phyloP scores from a whole-genome alignment of 2,888 invertebrate species.

The Podotricha telesiphe region DNA sequence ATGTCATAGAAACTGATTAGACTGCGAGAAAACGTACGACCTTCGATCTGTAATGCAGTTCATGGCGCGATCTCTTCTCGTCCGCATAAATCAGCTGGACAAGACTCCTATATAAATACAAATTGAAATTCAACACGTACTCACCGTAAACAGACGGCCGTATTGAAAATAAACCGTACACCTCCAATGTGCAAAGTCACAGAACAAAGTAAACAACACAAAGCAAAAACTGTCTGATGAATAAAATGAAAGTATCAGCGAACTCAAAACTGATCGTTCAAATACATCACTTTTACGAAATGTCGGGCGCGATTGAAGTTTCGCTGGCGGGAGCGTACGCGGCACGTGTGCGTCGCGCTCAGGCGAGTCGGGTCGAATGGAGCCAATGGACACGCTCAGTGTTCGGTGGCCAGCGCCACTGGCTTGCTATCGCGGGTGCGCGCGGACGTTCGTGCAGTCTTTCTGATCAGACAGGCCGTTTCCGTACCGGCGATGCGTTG shows the following conservation, averaged over 20 bases:
- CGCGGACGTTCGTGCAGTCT: conserved; percentile 39
- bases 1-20: conserved; percentile 62
- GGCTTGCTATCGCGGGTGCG: conserved; percentile 35
- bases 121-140: conserved; percentile 73
- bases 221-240: conserved; percentile 68
- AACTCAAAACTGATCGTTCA: conserved; percentile 59
- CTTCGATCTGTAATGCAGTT: conserved; percentile 71
- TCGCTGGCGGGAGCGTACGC: conserved; percentile 58
- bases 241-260: conserved; percentile 60
- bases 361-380: conserved; percentile 70
- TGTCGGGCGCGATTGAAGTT: conserved; percentile 72
- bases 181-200: conserved; percentile 76
- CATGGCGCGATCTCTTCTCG: conserved; percentile 66
- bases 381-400: conserved; percentile 41
- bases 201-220: conserved; percentile 77
- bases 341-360: conserved; percentile 63
- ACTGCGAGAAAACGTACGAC: conserved; percentile 61
- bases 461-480: conserved; percentile 48
- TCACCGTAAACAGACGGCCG: conserved; percentile 76
- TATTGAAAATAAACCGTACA: conserved; percentile 73
- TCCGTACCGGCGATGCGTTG: conserved; percentile 49
- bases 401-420: conserved; percentile 1
- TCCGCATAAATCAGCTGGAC: conserved; percentile 73
- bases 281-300: conserved; percentile 73
- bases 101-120: conserved; percentile 62